Evolutionary conservation across 2,888 invertebrate species (phyloP), one percentile per base, ranked within the genome.

Genomic region (Brassicogethes aeneus): DNA sequence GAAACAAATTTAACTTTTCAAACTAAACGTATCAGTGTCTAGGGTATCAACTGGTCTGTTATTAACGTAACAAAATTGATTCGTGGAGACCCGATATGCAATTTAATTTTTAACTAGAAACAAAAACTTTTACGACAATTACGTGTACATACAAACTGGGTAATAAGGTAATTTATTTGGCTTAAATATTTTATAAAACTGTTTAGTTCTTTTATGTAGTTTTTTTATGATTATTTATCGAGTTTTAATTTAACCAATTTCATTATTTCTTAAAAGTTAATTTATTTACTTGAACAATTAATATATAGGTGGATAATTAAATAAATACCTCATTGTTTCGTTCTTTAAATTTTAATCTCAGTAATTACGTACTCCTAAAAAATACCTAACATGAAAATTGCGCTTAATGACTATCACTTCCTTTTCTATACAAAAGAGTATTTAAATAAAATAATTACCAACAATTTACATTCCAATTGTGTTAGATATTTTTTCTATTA

Each of bases 251-350:
- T 23, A 23, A 29, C 43, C 34, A 40, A 42, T 37, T 42, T 40
- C 38, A 42, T 42, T 36, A 37, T 31, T 35, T 30, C 15, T 13
- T 23, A 15, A 8, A 36, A 40, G 29, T 36, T 16, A 40, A 45
- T 43, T 36, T 45, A 42, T 45, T 42, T n/a, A n/a, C n/a, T n/a
- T n/a, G n/a, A n/a, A n/a, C n/a, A n/a, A n/a, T n/a, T n/a, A n/a
- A n/a, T n/a, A n/a, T n/a, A n/a, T n/a, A n/a, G n/a, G n/a, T n/a
- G n/a, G n/a, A n/a, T n/a, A n/a, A n/a, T n/a, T n/a, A n/a, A n/a
- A n/a, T n/a, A n/a, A n/a, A n/a, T n/a, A n/a, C n/a, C n/a, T n/a
- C n/a, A n/a, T n/a, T n/a, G n/a, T n/a, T n/a, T n/a, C n/a, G n/a
- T n/a, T n/a, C n/a, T n/a, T n/a, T n/a, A n/a, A n/a, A n/a, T n/a